Evolutionary conservation across 2,113 vertebrate species (phyloP), one percentile per base, ranked within the genome.

Genomic region (Scophthalmus maximus): DNA sequence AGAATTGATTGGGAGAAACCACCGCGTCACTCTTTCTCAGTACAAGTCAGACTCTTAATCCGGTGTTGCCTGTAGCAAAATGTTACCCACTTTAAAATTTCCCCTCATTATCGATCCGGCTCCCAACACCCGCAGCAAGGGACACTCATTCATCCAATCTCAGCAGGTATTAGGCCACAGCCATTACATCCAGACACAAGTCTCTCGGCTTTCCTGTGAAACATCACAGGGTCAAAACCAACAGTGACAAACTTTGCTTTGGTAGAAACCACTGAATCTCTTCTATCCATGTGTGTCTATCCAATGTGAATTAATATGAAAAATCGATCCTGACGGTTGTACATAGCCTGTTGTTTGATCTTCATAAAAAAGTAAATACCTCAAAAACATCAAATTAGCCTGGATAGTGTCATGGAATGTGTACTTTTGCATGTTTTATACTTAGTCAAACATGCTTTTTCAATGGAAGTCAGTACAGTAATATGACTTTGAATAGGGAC

Each of bases 21-120:
- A 14, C 50, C 32, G n/a, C n/a, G n/a, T 51, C 25, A 58, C 38
- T 59, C 57, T 22, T 27, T 36, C 46, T 69, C 74, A 81, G 70
- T 65, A 64, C n/a, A 68, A 73, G 65, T 30, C 50, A 53, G 49
- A 65, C 58, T 53, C 56, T 63, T 71, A 73, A 83, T 85, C 79
- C 61, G 59, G 44, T 52, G 76, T 70, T 77, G 81, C 83, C 85
- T 59, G 29, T 22, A 62, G 83, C 76, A 72, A 75, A 82, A 78
- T 76, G 68, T 82, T 61, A n/a, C 34, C 70, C 78, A 76, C 80
- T 73, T 65, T 56, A 55, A 80, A 78, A 65, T 60, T 34, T 61
- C 40, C 30, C 59, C 53, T 75, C 57, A 56, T 22, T 74, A 87
- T 89, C 30, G 75, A 85, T 79, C 47, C 23, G 17, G 46, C 68